Evolutionary conservation across 2,888 invertebrate genomes (phyloP).

Genomic region (Megastigmus dorsalis): DNA sequence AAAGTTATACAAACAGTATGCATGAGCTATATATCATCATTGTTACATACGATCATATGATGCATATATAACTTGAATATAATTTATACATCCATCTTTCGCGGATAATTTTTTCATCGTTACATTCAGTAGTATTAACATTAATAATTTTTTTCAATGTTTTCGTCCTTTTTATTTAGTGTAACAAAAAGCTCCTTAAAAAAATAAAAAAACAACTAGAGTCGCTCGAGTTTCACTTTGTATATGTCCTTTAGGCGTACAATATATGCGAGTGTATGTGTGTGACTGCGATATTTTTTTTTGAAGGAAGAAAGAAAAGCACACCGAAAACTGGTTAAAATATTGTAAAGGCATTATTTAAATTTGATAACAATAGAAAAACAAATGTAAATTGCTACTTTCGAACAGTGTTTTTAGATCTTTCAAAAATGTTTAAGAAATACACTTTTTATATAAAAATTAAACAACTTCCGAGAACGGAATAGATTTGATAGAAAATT

Average conservation of each 20-base stretch:
- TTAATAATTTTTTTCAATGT: slow-evolving; percentile 5
- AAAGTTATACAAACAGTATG: too few species aligned
- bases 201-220: slow-evolving; percentile 42
- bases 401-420: too few species aligned
- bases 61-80: background rate
- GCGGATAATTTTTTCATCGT: background rate
- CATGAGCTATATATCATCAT: too few species aligned
- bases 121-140: background rate
- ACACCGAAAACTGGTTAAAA: slow-evolving; percentile 1
- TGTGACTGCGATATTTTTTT: slow-evolving; percentile 8
- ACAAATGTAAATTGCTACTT: background rate
- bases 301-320: slow-evolving; percentile 21
- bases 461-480: too few species aligned
- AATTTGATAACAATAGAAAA: too few species aligned
- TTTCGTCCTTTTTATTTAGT: slow-evolving; percentile 33
- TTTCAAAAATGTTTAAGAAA: too few species aligned
- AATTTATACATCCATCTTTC: slow-evolving; percentile 1
- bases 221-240: slow-evolving; percentile 35
- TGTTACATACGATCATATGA: background rate
- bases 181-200: slow-evolving; percentile 44
- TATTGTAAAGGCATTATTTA: too few species aligned
- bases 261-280: slow-evolving; percentile 11
- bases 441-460: too few species aligned
- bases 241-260: slow-evolving; percentile 33
- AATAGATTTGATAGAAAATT: too few species aligned